Evolutionary conservation across 2,113 vertebrate genomes (phyloP), one percentile per base, ranked within the genome.

Genomic region (Neogobius melanostomus): DNA sequence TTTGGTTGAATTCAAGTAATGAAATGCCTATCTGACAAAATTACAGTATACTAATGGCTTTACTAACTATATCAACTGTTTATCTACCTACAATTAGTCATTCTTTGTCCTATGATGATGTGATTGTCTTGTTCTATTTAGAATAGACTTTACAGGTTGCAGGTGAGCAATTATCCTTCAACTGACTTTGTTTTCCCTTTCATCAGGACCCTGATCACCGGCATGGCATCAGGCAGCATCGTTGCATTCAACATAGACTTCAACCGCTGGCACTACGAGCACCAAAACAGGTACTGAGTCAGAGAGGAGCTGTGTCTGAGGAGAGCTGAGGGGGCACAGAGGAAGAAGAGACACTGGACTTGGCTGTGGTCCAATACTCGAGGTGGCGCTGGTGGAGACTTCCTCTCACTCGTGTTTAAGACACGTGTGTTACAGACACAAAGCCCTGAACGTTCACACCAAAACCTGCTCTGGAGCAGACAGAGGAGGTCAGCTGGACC

Each of bases 241-340:
- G 98, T 99, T 91, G 97, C 97, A 70, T 99, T 99, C 90, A 99
- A 99, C 92, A 99, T 99, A 92, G 98, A 99, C 93, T 99, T 99
- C 94, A 99, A 99, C 91, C 95, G 98, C 85, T 99, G 98, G 98
- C 98, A 99, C 90, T 99, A 98, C 84, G 98, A 99, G 81, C 97
- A 99, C 92, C 98, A 99, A 94, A 99, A 98, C 94, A 95, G 98
- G 93, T 99, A 99, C 88, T 99, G 92, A 98, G 82, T 91, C 80
- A 82, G 89, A 74, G 82, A 69, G 51, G 68, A 72, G 71, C 80
- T 75, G 80, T 79, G 66, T 83, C 81, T 71, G 76, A 75, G 14
- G 68, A 51, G n/a, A 44, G 49, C 73, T 71, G 83, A 79, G 76
- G 85, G 21, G 82, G 84, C 76, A 36, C 68, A 72, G 78, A 67